Percentiles rank a stretch among this genome's conserved stretches.
phyloP scores from a whole-genome alignment of 2,888 invertebrate genomes.

The Thyatira batis region DNA sequence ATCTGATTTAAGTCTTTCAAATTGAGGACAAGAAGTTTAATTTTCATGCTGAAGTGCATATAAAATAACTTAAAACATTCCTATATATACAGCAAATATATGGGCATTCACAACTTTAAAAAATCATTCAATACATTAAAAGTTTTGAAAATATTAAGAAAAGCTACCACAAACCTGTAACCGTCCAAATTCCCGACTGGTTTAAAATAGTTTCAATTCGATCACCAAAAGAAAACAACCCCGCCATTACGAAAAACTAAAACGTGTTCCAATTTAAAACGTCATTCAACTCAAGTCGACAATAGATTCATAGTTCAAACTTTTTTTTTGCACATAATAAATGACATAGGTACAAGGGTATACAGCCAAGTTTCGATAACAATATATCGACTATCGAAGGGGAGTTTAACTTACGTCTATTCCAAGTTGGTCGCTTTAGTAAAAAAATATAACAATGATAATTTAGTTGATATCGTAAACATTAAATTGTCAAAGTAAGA shows the following conservation, averaged over 20 bases:
- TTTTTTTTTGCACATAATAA: slow-evolving; percentile 61
- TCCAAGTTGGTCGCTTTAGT: slow-evolving; percentile 2
- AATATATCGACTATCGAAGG: slow-evolving; percentile 24
- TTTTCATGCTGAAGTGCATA: too few relatives aligned
- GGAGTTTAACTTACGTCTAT: slow-evolving; percentile 6
- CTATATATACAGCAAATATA: too few relatives aligned
- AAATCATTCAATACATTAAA: too few relatives aligned
- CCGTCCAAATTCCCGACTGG: slow-evolving; percentile 26
- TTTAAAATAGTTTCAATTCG: too few relatives aligned
- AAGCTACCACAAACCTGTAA: too few relatives aligned
- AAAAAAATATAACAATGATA: slow-evolving; percentile 10
- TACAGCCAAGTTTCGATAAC: slow-evolving; percentile 41
- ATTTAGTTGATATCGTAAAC: slow-evolving; percentile 25
- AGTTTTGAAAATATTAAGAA: too few relatives aligned
- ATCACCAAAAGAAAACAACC: slow-evolving; percentile 34
- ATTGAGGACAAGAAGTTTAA: too few relatives aligned
- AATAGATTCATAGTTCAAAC: slow-evolving; percentile 46
- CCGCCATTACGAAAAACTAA: slow-evolving; percentile 47
- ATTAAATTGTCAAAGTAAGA: slow-evolving; percentile 27
- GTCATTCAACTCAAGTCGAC: slow-evolving; percentile 36
- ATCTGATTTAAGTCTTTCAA: too few relatives aligned
- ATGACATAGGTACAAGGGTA: slow-evolving; percentile 52
- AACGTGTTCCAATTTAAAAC: slow-evolving; percentile 55
- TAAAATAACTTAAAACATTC: too few relatives aligned
- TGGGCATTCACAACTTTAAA: too few relatives aligned